A percentile compares a stretch with the other conserved stretches of the same genome.
These are phyloP conservation scores for Boloria euphrosyne DNA, from an alignment of 2,888 invertebrate species.

Conservation along the genomic window DNA sequence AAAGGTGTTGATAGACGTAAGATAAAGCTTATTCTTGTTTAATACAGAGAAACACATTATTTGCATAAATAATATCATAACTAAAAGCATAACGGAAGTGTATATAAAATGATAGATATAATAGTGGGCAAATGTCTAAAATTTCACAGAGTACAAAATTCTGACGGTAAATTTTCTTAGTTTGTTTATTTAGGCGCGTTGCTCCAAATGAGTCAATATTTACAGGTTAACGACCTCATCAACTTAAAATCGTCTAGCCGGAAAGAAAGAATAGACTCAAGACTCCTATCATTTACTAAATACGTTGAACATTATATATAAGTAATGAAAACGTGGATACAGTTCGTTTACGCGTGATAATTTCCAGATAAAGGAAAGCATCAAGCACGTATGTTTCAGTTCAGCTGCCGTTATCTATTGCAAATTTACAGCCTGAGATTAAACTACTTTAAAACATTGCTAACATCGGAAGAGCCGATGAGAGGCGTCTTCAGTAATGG, in stretches of 20 bases:
- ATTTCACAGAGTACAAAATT: constrained; percentile 1
- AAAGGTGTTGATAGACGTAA: constrained; percentile 58
- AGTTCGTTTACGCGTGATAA: constrained; percentile 36
- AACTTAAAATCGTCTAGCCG: neutral
- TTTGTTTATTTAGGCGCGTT: constrained; percentile 34
- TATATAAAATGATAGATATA: neutral
- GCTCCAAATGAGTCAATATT: constrained; percentile 68
- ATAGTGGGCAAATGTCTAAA: neutral
- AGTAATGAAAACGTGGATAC: constrained; percentile 32
- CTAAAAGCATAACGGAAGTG: no score
- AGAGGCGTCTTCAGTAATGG: constrained; percentile 62
- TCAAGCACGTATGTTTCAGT: constrained; percentile 63
- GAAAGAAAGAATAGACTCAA: neutral
- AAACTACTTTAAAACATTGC: constrained; percentile 54
- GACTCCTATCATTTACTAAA: constrained; percentile 2
- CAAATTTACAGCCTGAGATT: constrained; percentile 71
- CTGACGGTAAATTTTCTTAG: constrained; percentile 5
- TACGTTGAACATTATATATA: neutral
- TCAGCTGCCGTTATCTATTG: constrained; percentile 68
- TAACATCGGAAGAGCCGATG: constrained; percentile 53
- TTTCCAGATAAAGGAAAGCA: constrained; percentile 58
- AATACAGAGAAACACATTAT: neutral
- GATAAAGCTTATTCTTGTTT: constrained; percentile 28
- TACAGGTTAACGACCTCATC: constrained; percentile 60
- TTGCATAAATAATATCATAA: neutral